These are phyloP conservation scores for Leptodirus hochenwartii DNA, from an alignment of 2,888 invertebrate genomes.

Conservation along the genomic window DNA sequence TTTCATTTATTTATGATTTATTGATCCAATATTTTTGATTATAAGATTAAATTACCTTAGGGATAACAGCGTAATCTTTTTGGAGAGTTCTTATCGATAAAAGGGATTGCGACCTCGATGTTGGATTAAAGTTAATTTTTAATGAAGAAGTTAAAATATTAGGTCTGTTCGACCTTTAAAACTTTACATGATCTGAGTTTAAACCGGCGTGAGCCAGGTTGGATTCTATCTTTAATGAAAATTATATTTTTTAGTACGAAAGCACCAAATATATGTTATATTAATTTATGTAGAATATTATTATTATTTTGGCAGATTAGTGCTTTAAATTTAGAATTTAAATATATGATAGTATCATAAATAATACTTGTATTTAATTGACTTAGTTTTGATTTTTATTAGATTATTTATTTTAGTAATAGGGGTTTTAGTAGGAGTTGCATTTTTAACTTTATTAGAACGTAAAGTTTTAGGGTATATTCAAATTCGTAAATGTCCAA, in stretches of 20 bases:
- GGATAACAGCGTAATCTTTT: constrained; percentile 73
- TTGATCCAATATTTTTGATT: constrained; percentile 41
- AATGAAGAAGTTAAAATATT: constrained; percentile 47
- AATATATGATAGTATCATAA: constrained; percentile 35
- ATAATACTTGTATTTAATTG: constrained; percentile 33
- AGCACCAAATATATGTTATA: constrained; percentile 46
- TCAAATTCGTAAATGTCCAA: constrained; percentile 56
- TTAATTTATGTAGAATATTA: constrained; percentile 27
- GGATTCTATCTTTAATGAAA: constrained; percentile 60
- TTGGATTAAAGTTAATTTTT: constrained; percentile 60
- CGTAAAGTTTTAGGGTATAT: constrained; percentile 53
- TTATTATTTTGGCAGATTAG: constrained; percentile 45
- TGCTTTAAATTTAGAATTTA: constrained; percentile 55
- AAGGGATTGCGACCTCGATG: constrained; percentile 75
- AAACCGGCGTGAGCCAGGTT: constrained; percentile 73
- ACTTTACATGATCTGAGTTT: constrained; percentile 79
- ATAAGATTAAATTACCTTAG: constrained; percentile 59
- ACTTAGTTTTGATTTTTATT: constrained; percentile 20
- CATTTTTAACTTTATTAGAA: constrained; percentile 55
- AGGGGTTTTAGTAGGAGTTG: constrained; percentile 42
- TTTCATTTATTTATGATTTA: constrained; percentile 26
- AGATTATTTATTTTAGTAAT: constrained; percentile 34
- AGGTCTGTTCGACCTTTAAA: constrained; percentile 70
- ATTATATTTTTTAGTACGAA: constrained; percentile 55
- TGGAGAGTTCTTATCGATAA: constrained; percentile 54